Conservation (phyloP, 2,797 vertebrate species). For the Hylomyscus alleni region DNA sequence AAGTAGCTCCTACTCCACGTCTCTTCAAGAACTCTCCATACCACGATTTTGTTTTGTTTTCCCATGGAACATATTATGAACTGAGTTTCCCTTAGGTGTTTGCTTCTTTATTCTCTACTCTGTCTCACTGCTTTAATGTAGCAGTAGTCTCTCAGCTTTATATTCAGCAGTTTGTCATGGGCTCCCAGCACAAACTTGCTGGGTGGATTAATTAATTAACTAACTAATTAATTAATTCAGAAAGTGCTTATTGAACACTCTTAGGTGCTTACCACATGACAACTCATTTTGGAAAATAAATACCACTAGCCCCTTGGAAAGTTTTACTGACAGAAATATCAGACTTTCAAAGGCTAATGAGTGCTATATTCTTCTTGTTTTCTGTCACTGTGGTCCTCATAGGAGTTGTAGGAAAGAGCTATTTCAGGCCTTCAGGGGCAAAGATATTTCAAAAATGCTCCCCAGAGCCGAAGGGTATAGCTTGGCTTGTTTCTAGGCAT, state of each 20-base stretch:
- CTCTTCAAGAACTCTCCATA: neutral
- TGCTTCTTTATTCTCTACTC: slow-evolving; percentile 17
- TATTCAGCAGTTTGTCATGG: neutral
- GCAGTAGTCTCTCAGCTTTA: neutral
- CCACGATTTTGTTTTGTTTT: slow-evolving; percentile 55
- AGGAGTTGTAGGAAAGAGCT: neutral
- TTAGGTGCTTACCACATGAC: neutral
- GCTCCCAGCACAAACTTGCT: neutral
- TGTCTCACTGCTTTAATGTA: neutral
- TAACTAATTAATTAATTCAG: slow-evolving; percentile 6
- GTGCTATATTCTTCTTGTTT: neutral
- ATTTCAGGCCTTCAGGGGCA: neutral
- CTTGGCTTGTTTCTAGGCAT: slow-evolving; percentile 9
- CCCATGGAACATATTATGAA: slow-evolving; percentile 31
- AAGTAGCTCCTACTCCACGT: neutral
- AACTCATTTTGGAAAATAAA: neutral
- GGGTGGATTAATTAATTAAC: neutral
- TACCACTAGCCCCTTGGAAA: neutral
- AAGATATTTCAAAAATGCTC: neutral
- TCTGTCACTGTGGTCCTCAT: neutral
- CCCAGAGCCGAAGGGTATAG: neutral
- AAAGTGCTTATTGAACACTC: slow-evolving; percentile 4
- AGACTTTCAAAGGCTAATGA: neutral
- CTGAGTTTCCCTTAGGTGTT: neutral
- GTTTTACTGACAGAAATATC: slow-evolving; percentile 11